These are phyloP conservation scores for Heterodera filipjevi DNA, from an alignment of 2,888 invertebrate species.

Conservation along the genomic window DNA sequence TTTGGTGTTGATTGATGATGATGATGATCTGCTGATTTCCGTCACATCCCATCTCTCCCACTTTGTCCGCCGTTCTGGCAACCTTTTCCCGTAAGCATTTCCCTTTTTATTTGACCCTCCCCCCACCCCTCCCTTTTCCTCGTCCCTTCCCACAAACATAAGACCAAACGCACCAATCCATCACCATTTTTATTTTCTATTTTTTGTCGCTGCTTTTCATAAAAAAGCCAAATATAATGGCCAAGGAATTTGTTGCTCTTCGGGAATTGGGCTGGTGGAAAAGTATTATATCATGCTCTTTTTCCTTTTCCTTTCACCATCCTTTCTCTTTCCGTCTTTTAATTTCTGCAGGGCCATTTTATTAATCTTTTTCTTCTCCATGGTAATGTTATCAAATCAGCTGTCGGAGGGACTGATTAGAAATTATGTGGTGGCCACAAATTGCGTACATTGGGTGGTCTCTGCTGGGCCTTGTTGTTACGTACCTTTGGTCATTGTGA, in stretches of 20 bases:
- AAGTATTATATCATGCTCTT: background rate
- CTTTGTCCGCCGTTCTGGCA: background rate
- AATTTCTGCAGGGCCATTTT: background rate
- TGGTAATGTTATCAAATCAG: background rate
- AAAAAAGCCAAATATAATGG: background rate
- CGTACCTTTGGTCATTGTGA: background rate
- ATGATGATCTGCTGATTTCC: background rate
- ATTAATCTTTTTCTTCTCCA: background rate
- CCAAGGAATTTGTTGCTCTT: background rate
- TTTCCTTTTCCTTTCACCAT: background rate
- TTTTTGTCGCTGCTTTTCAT: background rate
- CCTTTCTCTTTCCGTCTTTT: background rate
- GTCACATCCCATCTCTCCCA: background rate
- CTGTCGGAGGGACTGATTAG: background rate
- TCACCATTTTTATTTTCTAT: background rate
- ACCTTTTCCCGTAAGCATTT: background rate
- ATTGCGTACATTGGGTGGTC: background rate
- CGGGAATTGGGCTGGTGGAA: background rate
- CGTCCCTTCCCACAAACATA: background rate
- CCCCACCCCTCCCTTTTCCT: no score
- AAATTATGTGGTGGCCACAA: no score
- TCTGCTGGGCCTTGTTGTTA: background rate
- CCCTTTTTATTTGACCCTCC: background rate
- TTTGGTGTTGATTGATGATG: background rate
- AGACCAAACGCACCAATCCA: background rate